Evolutionary conservation across 2,113 vertebrate species (phyloP), one percentile per base, ranked within the genome.

Genomic region (Chamaea fasciata): DNA sequence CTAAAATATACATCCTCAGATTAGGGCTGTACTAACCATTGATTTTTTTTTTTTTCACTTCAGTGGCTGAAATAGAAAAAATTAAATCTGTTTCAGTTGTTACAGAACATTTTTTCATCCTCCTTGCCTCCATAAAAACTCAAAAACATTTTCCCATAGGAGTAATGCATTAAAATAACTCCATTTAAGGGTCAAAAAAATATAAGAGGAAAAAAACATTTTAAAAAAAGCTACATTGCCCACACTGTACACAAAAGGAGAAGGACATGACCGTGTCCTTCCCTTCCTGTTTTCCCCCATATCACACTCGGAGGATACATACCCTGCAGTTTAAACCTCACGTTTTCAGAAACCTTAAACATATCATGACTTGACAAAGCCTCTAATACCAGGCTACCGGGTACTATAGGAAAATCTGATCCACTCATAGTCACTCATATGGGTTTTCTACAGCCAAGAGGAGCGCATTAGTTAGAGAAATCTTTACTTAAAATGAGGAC

Each of bases 1-100:
- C 71, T 94, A 80, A 95, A 96, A 95, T 83, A 94, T 52, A 77
- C 69, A 83, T 86, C 76, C 79, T 44, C 31, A 93, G 76, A 91
- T 94, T 86, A 94, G 56, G 49, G 17, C 52, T 87, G 47, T 31
- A 83, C 76, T 95, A 81, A 89, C 89, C 19, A 90, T 41, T 63
- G 56, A 49, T 62, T 89, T 41, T 55, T 49, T 56, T 55, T 21
- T 44, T 69, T 69, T 65, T 31, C 37, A 62, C 21, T 86, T 89
- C 39, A 74, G 28, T 78, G 73, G 42, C 33, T 77, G 42, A 92
- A 87, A 77, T 26, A 59, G 52, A 71, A 93, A 93, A 92, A 78
- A 74, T 42, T 70, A 86, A 83, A 78, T 56, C 39, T 59, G 23
- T 80, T 88, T 79, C 62, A 5, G 13, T 49, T 94, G 55, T 35